Conservation (phyloP, 2,113 vertebrate species). For the Rhineura floridana region DNA sequence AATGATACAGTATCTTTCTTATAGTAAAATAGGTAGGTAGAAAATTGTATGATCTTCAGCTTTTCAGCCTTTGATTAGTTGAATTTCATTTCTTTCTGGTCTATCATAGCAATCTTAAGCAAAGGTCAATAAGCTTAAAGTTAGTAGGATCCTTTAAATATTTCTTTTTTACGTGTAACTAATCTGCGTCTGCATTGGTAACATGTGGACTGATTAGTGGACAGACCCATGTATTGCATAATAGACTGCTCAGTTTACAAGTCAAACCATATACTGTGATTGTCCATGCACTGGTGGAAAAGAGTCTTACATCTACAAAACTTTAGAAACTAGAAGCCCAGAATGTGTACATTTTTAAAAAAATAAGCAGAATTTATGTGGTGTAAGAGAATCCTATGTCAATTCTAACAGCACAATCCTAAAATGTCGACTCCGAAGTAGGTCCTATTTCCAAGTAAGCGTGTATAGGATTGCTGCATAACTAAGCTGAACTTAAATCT, state of each 20-base stretch:
- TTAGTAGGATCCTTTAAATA: not conserved
- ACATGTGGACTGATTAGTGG: not conserved
- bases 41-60: not conserved
- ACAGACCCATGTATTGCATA: not conserved
- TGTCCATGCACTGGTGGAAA: not conserved
- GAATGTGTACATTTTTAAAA: not conserved
- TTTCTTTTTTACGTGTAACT: not conserved
- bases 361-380: not conserved
- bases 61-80: not conserved
- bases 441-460: no score
- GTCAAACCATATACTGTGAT: not conserved
- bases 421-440: no score
- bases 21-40: not conserved
- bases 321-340: not conserved
- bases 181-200: not conserved
- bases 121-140: not conserved
- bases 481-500: no score
- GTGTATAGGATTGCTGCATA: no score
- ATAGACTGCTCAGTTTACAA: no score
- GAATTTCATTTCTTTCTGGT: not conserved
- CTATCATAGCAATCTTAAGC: not conserved
- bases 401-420: not conserved
- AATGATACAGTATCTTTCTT: not conserved
- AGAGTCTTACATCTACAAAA: not conserved
- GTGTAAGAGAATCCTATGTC: not conserved